phyloP scores from a whole-genome alignment of 1,140 invertebrate species.

The Atta colombica region DNA sequence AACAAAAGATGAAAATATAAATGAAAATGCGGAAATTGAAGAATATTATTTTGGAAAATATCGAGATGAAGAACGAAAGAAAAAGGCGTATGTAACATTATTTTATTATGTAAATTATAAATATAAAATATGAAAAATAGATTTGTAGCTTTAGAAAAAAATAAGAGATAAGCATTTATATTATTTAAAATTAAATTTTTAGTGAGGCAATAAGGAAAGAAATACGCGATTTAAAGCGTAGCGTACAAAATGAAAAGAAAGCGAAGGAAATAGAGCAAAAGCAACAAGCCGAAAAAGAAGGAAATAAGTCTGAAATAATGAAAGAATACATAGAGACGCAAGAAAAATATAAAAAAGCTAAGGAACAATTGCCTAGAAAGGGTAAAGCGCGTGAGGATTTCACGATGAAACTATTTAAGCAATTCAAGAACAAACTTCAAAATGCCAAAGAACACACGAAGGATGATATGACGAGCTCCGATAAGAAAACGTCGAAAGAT shows the following conservation, averaged over 20 bases:
- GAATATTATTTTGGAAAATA: constrained; percentile 91
- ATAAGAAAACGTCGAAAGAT: constrained; percentile 75
- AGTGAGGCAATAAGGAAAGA: constrained; percentile 93
- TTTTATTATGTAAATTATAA: constrained; percentile 19
- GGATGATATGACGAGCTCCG: constrained; percentile 72
- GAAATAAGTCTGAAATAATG: constrained; percentile 88
- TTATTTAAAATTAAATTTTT: constrained; percentile 67
- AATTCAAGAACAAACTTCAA: constrained; percentile 93
- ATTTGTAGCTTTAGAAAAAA: constrained; percentile 63
- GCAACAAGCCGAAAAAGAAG: constrained; percentile 83
- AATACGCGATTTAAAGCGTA: constrained; percentile 91
- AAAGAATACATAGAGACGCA: constrained; percentile 92
- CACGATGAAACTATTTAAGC: constrained; percentile 92
- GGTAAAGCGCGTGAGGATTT: constrained; percentile 89
- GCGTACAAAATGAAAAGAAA: constrained; percentile 89
- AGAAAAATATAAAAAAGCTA: constrained; percentile 91
- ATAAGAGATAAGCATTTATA: constrained; percentile 63
- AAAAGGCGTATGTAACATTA: constrained; percentile 88
- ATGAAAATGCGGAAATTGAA: constrained; percentile 83
- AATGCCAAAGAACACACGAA: constrained; percentile 88
- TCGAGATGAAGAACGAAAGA: constrained; percentile 88
- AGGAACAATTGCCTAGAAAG: constrained; percentile 90
- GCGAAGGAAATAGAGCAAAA: constrained; percentile 87
- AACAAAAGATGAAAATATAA: constrained; percentile 73
- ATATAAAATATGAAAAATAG: constrained; percentile 11